Evolutionary conservation across 2,797 vertebrate species (phyloP).

Genomic region (Ceryle rudis): DNA sequence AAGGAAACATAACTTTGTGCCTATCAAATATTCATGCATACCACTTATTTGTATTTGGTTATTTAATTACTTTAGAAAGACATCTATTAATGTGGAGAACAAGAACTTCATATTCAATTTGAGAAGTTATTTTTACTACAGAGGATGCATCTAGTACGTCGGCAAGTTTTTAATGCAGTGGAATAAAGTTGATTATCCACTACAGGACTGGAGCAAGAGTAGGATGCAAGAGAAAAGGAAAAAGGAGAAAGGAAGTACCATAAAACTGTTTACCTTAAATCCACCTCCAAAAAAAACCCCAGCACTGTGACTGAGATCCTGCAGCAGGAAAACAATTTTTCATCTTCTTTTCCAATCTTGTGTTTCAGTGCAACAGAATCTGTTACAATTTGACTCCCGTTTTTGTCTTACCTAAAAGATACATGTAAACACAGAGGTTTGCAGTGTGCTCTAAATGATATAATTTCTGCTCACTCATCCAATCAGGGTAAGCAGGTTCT

Average conservation of each 20-base stretch:
- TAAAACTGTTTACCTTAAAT: not conserved
- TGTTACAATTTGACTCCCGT: not conserved
- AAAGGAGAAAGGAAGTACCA: not conserved
- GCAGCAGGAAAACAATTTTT: not conserved
- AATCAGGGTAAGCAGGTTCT: not conserved
- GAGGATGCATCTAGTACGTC: not conserved
- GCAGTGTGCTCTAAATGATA: not conserved
- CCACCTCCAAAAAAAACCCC: not conserved
- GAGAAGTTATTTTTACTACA: not conserved
- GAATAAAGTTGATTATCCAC: not conserved
- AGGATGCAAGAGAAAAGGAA: not conserved
- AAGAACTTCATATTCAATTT: not conserved
- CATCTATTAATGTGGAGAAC: not conserved
- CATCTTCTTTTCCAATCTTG: not conserved
- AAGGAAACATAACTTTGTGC: conserved; percentile 19
- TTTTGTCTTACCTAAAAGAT: not conserved
- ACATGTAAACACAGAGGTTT: not conserved
- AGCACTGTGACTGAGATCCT: not conserved
- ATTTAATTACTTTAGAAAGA: conserved; percentile 23
- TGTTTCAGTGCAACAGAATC: not conserved
- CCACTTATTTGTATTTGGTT: not conserved
- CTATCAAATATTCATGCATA: conserved; percentile 17
- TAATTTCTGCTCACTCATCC: not conserved
- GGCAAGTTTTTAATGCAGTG: not conserved
- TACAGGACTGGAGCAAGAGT: not conserved